Percentiles rank a stretch among this genome's conserved stretches.
phyloP scores from a whole-genome alignment of 2,113 vertebrate genomes.

The Corapipo altera region DNA sequence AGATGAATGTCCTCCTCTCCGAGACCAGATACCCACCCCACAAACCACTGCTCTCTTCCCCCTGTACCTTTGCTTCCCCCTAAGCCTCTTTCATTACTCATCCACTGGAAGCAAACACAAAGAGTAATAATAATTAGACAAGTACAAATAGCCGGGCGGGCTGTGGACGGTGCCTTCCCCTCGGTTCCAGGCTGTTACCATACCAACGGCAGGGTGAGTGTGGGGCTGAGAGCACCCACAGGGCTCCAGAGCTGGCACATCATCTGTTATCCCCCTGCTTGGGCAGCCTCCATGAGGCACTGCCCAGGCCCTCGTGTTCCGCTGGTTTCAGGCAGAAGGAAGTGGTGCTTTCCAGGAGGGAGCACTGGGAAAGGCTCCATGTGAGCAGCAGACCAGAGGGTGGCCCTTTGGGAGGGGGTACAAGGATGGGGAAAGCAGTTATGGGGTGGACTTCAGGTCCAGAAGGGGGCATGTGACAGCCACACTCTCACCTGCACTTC shows the following conservation, averaged over 20 bases:
- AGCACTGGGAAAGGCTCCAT: accelerated
- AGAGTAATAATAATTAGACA: conserved; percentile 95
- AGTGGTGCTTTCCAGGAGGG: neutral
- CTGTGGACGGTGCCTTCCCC: conserved; percentile 78
- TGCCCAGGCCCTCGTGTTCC: neutral
- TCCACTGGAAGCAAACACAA: conserved; percentile 84
- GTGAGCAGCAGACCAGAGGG: neutral
- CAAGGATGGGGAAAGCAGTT: neutral
- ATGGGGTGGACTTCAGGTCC: neutral
- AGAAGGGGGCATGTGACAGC: too few relatives aligned
- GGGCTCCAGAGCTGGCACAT: conserved; percentile 52
- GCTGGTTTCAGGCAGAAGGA: neutral
- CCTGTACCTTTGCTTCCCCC: conserved; percentile 76
- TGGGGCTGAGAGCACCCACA: conserved; percentile 55
- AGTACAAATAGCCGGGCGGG: conserved; percentile 85
- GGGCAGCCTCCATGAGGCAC: neutral
- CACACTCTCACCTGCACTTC: neutral
- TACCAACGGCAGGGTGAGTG: conserved; percentile 71
- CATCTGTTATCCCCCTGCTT: conserved; percentile 63
- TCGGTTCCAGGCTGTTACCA: conserved; percentile 82
- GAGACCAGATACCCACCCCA: conserved; percentile 85
- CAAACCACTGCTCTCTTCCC: conserved; percentile 84
- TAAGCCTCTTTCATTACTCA: conserved; percentile 86
- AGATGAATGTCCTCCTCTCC: conserved; percentile 85
- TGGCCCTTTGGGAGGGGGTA: neutral